A percentile compares a stretch with the other conserved stretches of the same genome.
Evolutionary conservation across 2,113 vertebrate species (phyloP).

Genomic region (Triplophysa tibetana): DNA sequence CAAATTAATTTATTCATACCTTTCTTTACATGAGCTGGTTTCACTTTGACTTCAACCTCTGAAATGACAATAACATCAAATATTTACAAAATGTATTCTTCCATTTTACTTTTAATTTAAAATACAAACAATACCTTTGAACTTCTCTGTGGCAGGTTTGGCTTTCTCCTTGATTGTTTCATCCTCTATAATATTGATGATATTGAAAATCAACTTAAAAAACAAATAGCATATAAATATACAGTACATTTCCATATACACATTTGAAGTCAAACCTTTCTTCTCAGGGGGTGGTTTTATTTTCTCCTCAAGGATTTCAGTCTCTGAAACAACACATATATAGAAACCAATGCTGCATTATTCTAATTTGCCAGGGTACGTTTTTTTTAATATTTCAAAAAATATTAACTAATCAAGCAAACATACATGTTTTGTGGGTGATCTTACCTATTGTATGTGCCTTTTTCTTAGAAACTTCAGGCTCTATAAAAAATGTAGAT

Average conservation of each 20-base stretch:
- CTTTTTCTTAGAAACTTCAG: constrained; percentile 27
- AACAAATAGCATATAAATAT: too few species aligned
- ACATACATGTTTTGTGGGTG: too few species aligned
- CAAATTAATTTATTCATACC: constrained; percentile 28
- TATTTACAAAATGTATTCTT: not conserved
- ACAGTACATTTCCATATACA: too few species aligned
- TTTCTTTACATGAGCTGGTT: constrained; percentile 50
- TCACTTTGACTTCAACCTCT: constrained; percentile 42
- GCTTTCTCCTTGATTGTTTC: not conserved
- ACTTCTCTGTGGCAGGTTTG: not conserved
- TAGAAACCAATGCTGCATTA: too few species aligned
- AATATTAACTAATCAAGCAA: too few species aligned
- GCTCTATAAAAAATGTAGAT: not conserved
- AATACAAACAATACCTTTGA: not conserved
- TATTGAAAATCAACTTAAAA: not conserved
- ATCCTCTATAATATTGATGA: not conserved
- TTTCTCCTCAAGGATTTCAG: constrained; percentile 54
- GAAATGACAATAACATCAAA: not conserved
- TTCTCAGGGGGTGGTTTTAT: constrained; percentile 59
- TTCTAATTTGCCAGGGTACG: too few species aligned
- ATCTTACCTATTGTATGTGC: not conserved
- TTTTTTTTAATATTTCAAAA: too few species aligned
- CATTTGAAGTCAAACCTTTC: constrained; percentile 2
- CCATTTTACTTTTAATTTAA: too few species aligned
- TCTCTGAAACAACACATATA: constrained; percentile 13